These are phyloP conservation scores for Melanostigma gelatinosum DNA, from an alignment of 2,113 vertebrate species.

Conservation along the genomic window DNA sequence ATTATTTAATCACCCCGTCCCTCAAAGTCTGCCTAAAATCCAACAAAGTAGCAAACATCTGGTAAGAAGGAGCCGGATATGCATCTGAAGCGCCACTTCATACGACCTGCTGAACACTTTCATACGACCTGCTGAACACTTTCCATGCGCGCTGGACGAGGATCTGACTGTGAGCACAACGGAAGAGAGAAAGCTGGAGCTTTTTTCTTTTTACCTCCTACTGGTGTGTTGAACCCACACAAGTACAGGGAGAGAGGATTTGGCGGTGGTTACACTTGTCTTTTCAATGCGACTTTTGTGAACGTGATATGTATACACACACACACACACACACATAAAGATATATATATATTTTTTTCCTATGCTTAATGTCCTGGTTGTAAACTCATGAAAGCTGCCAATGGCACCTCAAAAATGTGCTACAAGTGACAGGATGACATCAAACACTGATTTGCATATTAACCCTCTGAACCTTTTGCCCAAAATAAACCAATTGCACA, in stretches of 20 bases:
- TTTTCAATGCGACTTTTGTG: not conserved
- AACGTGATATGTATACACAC: not conserved
- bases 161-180: not conserved
- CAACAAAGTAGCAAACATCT: slow-evolving; percentile 16
- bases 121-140: slow-evolving; percentile 34
- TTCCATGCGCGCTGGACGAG: slow-evolving; percentile 6
- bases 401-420: not conserved
- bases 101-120: slow-evolving; percentile 46
- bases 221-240: slow-evolving; percentile 53
- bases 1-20: not conserved
- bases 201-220: slow-evolving; percentile 28
- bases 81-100: slow-evolving; percentile 45
- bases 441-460: slow-evolving; percentile 25
- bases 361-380: slow-evolving; percentile 2
- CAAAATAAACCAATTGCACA: too few species aligned
- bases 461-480: too few species aligned
- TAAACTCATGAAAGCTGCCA: slow-evolving; percentile 4
- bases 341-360: too few species aligned
- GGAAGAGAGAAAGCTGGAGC: slow-evolving; percentile 6
- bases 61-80: slow-evolving; percentile 1
- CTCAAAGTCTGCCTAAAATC: slow-evolving; percentile 25
- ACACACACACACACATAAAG: too few species aligned
- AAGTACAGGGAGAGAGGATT: slow-evolving; percentile 35
- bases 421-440: slow-evolving; percentile 20
- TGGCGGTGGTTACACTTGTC: not conserved